Conservation (phyloP, 2,113 vertebrate genomes). For the Athene cunicularia region DNA sequence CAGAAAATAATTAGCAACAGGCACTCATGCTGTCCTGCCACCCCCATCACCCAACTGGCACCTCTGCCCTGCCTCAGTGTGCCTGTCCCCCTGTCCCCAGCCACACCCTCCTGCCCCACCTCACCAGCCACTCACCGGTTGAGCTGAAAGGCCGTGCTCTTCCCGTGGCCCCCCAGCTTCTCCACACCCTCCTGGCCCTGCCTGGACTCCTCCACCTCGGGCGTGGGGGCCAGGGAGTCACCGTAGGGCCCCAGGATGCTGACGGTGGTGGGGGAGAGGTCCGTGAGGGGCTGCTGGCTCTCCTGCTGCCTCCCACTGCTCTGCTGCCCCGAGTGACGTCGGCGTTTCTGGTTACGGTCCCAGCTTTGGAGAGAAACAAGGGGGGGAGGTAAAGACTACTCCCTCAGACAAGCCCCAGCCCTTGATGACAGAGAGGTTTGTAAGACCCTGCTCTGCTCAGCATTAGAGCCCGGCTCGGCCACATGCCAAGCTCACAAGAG, state of each 20-base stretch:
- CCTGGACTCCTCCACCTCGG: slow-evolving; percentile 68
- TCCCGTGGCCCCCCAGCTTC: slow-evolving; percentile 43
- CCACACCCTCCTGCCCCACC: neutral
- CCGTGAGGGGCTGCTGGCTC: slow-evolving; percentile 81
- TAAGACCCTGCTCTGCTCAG: fast-evolving
- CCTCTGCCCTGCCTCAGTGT: neutral
- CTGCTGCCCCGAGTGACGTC: slow-evolving; percentile 79
- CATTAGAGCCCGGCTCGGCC: neutral
- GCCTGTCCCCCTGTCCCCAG: neutral
- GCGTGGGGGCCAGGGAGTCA: slow-evolving; percentile 64
- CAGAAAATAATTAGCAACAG: neutral
- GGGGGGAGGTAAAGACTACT: neutral
- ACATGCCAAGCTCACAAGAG: neutral
- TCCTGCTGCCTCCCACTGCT: slow-evolving; percentile 76
- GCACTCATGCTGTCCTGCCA: fast-evolving
- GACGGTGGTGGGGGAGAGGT: slow-evolving; percentile 78
- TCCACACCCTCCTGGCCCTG: slow-evolving; percentile 55
- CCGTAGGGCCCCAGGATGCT: slow-evolving; percentile 79
- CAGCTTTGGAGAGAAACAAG: slow-evolving; percentile 63
- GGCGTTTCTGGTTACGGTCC: slow-evolving; percentile 82
- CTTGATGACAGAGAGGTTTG: neutral
- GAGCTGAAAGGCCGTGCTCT: slow-evolving; percentile 76
- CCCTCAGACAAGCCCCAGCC: neutral
- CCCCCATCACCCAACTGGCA: fast-evolving
- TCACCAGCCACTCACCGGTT: slow-evolving; percentile 72